These are phyloP conservation scores for Novumbra hubbsi DNA, from an alignment of 2,797 vertebrate genomes.

Conservation along the genomic window DNA sequence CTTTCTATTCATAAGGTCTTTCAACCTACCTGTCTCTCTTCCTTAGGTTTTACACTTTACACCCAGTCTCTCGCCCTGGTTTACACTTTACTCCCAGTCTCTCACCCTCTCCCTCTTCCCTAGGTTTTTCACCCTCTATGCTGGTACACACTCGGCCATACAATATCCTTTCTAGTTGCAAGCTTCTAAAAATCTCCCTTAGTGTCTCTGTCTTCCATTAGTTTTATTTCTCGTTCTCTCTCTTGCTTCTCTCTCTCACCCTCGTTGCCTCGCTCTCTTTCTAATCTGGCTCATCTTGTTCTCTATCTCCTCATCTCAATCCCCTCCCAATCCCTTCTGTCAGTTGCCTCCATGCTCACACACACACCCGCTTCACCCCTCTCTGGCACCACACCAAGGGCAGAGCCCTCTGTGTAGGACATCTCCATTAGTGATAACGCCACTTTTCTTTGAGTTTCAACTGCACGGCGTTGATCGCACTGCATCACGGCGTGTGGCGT, in stretches of 20 bases:
- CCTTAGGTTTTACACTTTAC: too few relatives aligned
- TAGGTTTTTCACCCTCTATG: too few relatives aligned
- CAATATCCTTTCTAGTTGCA: too few relatives aligned
- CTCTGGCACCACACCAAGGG: not conserved
- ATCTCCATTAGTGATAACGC: not conserved
- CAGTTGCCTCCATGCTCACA: not conserved
- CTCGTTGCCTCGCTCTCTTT: not conserved
- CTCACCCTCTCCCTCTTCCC: not conserved
- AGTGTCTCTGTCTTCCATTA: not conserved
- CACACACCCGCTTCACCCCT: not conserved
- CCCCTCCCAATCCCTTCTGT: not conserved
- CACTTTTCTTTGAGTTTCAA: not conserved
- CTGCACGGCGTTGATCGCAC: not conserved
- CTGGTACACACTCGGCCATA: too few relatives aligned
- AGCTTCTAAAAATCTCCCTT: too few relatives aligned
- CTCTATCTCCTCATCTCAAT: slow-evolving; percentile 6
- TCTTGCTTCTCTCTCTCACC: not conserved
- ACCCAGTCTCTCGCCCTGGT: too few relatives aligned
- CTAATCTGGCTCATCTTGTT: not conserved
- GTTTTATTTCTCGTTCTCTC: not conserved
- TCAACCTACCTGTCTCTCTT: too few relatives aligned
- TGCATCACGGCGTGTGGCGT: not conserved
- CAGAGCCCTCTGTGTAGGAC: not conserved
- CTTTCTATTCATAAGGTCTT: too few relatives aligned
- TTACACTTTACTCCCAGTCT: too few relatives aligned